phyloP scores from a whole-genome alignment of 1,140 invertebrate genomes.

The Drosophila nigrodunni region DNA sequence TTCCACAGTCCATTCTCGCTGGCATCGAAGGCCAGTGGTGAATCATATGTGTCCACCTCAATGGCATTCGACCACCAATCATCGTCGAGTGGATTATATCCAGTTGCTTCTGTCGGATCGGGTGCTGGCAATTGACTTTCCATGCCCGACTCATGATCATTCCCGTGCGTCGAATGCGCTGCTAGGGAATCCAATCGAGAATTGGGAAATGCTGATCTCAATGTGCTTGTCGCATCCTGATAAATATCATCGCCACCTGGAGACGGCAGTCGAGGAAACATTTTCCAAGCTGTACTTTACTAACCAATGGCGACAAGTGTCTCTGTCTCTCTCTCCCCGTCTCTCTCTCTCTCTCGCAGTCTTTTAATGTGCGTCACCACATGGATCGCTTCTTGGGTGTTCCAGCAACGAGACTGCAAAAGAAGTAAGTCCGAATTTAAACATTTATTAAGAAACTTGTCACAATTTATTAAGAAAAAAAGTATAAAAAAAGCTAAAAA shows the following conservation, averaged over 20 bases:
- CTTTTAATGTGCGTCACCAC: conserved; percentile 15
- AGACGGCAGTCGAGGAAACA: conserved; percentile 73
- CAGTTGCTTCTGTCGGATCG: conserved; percentile 23
- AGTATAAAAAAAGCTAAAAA: not conserved
- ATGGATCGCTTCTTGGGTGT: conserved; percentile 48
- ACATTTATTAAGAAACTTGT: conserved; percentile 49
- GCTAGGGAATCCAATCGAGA: conserved; percentile 77
- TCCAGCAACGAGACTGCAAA: conserved; percentile 31
- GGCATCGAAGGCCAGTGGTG: conserved; percentile 86
- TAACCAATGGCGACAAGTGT: conserved; percentile 24
- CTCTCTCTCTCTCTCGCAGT: conserved; percentile 3
- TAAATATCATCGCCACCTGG: conserved; percentile 65
- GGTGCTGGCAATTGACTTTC: conserved; percentile 67
- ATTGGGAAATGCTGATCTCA: conserved; percentile 80
- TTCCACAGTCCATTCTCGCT: conserved; percentile 88
- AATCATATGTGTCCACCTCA: conserved; percentile 84
- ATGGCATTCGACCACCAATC: conserved; percentile 84
- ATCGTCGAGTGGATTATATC: conserved; percentile 70
- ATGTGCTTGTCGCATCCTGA: conserved; percentile 73
- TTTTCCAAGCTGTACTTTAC: conserved; percentile 47
- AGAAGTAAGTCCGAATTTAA: conserved; percentile 16
- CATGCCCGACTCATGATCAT: conserved; percentile 16
- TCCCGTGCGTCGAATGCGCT: conserved; percentile 40
- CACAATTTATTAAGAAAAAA: conserved; percentile 30
- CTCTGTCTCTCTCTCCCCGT: conserved; percentile 4